These are phyloP conservation scores for Patella vulgata DNA, from an alignment of 1,140 invertebrate genomes.

Conservation along the genomic window DNA sequence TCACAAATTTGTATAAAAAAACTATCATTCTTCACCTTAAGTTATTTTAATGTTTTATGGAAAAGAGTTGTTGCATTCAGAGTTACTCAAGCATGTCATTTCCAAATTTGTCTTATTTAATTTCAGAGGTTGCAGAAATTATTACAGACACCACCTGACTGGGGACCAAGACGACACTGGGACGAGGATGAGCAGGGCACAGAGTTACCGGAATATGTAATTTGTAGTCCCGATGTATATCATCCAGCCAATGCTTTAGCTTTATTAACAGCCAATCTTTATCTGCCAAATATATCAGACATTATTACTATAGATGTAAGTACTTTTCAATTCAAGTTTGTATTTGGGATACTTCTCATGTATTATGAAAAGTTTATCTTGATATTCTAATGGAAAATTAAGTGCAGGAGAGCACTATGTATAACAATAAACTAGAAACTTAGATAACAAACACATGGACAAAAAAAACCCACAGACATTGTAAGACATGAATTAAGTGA, in stretches of 20 bases:
- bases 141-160: slow-evolving; percentile 39
- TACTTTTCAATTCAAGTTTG: neutral
- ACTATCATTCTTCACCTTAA: too few species aligned
- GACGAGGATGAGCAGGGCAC: slow-evolving; percentile 44
- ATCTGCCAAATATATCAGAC: slow-evolving; percentile 51
- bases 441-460: too few species aligned
- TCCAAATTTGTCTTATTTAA: too few species aligned
- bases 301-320: slow-evolving; percentile 43
- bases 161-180: slow-evolving; percentile 47
- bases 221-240: slow-evolving; percentile 52
- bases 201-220: slow-evolving; percentile 58
- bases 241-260: slow-evolving; percentile 54
- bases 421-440: too few species aligned
- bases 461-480: too few species aligned
- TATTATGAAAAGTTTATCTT: neutral
- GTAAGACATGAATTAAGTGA: too few species aligned
- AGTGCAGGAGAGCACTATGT: too few species aligned
- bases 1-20: too few species aligned
- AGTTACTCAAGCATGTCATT: too few species aligned
- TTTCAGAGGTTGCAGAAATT: slow-evolving; percentile 46
- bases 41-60: too few species aligned
- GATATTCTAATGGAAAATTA: too few species aligned
- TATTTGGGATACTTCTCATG: neutral
- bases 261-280: slow-evolving; percentile 57
- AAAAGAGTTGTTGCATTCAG: too few species aligned